A percentile compares a stretch with the other conserved stretches of the same genome.
These are phyloP conservation scores for Standfussiana lucernea DNA, from an alignment of 2,888 invertebrate genomes.

Conservation along the genomic window DNA sequence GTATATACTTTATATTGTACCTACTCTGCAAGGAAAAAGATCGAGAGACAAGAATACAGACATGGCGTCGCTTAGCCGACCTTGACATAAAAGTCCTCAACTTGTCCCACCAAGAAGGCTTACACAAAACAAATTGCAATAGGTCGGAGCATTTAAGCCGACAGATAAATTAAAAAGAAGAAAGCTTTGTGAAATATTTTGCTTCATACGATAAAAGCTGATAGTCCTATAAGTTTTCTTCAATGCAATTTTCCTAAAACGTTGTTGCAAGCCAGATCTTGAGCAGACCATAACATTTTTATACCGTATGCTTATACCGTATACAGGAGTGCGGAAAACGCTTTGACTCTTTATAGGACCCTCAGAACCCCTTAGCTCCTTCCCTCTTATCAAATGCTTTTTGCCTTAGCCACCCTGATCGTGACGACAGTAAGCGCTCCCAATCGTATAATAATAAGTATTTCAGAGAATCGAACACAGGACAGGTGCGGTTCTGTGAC, in stretches of 20 bases:
- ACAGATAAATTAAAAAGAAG: constrained; percentile 13
- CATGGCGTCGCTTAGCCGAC: constrained; percentile 43
- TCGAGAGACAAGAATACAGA: constrained; percentile 44
- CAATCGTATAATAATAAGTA: constrained; percentile 59
- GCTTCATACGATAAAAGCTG: neutral
- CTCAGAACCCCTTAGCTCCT: constrained; percentile 61
- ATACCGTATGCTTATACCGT: constrained; percentile 50
- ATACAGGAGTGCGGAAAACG: constrained; percentile 46
- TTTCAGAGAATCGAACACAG: constrained; percentile 29
- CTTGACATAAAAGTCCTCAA: constrained; percentile 44
- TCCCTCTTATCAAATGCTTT: constrained; percentile 66
- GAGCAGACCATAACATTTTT: constrained; percentile 49
- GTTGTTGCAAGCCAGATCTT: constrained; percentile 36
- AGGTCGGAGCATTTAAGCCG: constrained; percentile 8
- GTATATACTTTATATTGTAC: neutral
- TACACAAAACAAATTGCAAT: constrained; percentile 46
- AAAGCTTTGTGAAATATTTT: constrained; percentile 1
- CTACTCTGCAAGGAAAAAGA: constrained; percentile 12
- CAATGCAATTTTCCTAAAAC: constrained; percentile 50
- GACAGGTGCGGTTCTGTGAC: constrained; percentile 12
- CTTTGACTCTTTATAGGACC: constrained; percentile 62
- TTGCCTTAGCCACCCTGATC: constrained; percentile 60
- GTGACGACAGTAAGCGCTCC: constrained; percentile 52
- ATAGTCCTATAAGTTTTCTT: constrained; percentile 15
- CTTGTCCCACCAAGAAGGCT: constrained; percentile 18